Conservation (phyloP, 1,140 invertebrate species). For the Steinernema khuongi region DNA sequence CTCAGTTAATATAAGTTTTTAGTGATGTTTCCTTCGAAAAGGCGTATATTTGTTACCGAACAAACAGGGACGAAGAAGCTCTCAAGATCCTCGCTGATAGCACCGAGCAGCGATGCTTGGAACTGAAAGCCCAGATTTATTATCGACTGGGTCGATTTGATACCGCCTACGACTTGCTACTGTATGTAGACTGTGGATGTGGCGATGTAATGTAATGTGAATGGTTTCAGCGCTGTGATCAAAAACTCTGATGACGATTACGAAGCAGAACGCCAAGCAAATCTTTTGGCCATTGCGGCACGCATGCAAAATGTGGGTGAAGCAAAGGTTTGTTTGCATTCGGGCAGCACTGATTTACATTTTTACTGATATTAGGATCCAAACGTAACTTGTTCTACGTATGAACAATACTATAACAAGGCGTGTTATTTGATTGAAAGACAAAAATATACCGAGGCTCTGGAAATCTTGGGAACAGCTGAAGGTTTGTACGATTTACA, state of each 20-base stretch:
- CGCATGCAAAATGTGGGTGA: neutral
- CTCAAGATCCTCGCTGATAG: neutral
- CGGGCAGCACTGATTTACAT: neutral
- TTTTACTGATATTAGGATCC: neutral
- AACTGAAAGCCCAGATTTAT: neutral
- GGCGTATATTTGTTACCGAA: neutral
- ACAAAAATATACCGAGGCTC: neutral
- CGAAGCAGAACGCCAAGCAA: neutral
- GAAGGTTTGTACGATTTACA: no score
- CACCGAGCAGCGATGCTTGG: neutral
- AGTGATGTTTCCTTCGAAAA: neutral
- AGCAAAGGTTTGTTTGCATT: neutral
- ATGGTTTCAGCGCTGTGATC: neutral
- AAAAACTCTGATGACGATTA: constrained; percentile 2
- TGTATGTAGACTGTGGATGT: neutral
- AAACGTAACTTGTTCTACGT: neutral
- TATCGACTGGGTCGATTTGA: neutral
- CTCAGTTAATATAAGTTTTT: neutral
- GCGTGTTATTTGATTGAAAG: neutral
- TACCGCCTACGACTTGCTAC: neutral
- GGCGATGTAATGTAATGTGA: neutral
- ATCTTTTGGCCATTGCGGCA: neutral
- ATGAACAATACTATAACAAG: neutral
- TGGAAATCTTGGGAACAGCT: neutral
- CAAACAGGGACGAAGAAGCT: neutral